Percentiles rank a stretch among this genome's conserved stretches.
Conservation (phyloP, 53 echinoderm and acorn worm genomes). For the Temnopleurus reevesii region DNA sequence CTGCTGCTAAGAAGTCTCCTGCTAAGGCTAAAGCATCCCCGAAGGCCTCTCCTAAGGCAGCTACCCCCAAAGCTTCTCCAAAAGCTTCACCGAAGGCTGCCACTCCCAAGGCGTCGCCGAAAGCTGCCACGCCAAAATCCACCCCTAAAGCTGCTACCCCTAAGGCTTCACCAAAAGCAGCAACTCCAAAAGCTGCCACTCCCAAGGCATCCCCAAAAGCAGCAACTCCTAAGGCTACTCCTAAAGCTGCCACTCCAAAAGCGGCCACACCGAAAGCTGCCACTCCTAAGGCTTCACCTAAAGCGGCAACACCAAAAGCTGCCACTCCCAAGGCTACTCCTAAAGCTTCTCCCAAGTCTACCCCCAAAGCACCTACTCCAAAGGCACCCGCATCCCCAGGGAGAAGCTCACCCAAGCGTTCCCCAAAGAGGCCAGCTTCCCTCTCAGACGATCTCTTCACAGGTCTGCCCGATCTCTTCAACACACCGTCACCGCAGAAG, state of each 20-base stretch:
- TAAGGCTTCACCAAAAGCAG: conserved; percentile 50
- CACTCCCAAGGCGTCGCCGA: conserved; percentile 47
- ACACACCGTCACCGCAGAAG: conserved; percentile 80
- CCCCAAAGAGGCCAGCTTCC: conserved; percentile 59
- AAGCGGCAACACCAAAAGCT: conserved; percentile 47
- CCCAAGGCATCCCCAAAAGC: conserved; percentile 47
- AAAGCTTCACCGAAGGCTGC: conserved; percentile 44
- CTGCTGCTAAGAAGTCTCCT: conserved; percentile 41
- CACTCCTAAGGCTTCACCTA: conserved; percentile 39
- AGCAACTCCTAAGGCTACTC: conserved; percentile 31
- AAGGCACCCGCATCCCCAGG: conserved; percentile 60
- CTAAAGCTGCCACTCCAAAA: conserved; percentile 32
- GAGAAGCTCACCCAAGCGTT: conserved; percentile 40
- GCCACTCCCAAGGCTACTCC: conserved; percentile 47
- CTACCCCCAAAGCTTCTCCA: conserved; percentile 67
- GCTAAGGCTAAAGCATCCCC: conserved; percentile 57
- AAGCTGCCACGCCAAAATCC: conserved; percentile 50
- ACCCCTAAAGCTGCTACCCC: conserved; percentile 62
- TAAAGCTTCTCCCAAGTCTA: background rate
- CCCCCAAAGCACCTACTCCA: conserved; percentile 47
- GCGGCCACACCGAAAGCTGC: conserved; percentile 68
- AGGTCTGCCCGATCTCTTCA: conserved; percentile 85
- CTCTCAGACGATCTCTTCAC: conserved; percentile 84
- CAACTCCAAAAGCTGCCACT: conserved; percentile 51
- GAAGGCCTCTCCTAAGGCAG: conserved; percentile 53